Conservation (phyloP, 2,797 vertebrate genomes). For the Buceros bicornis region DNA sequence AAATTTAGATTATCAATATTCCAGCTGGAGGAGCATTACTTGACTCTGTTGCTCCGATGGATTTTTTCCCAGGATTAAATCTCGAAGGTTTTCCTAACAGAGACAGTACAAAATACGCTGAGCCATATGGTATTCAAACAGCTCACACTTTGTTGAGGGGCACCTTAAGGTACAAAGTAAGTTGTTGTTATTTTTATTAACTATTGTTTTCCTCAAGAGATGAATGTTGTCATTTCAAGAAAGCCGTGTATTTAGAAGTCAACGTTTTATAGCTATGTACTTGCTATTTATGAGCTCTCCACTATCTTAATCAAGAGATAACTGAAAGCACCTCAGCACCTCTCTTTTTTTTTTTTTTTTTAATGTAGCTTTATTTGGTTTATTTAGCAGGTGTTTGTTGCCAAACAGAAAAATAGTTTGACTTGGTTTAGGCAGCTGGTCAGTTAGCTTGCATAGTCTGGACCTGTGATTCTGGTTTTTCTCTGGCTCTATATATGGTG, state of each 20-base stretch:
- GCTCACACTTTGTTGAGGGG: constrained; percentile 92
- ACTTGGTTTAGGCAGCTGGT: background rate
- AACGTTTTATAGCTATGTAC: background rate
- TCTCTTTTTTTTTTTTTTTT: background rate
- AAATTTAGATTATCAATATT: constrained; percentile 86
- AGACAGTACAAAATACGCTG: constrained; percentile 92
- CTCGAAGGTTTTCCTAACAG: constrained; percentile 96
- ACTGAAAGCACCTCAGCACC: background rate
- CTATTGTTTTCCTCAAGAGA: background rate
- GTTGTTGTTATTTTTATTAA: background rate
- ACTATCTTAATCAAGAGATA: background rate
- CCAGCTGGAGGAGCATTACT: constrained; percentile 88
- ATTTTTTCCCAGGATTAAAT: constrained; percentile 93
- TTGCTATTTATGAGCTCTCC: background rate
- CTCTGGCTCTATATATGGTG: background rate
- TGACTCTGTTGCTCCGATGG: constrained; percentile 85
- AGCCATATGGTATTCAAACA: constrained; percentile 89
- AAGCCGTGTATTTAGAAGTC: background rate
- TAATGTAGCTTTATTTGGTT: background rate
- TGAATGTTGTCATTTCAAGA: background rate
- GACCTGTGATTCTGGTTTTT: background rate
- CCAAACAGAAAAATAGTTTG: background rate
- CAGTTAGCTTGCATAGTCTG: background rate
- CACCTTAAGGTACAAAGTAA: constrained; percentile 93
- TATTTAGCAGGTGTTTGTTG: background rate